phyloP scores from a whole-genome alignment of 1,140 invertebrate species.

The Drosophila sucinea region DNA sequence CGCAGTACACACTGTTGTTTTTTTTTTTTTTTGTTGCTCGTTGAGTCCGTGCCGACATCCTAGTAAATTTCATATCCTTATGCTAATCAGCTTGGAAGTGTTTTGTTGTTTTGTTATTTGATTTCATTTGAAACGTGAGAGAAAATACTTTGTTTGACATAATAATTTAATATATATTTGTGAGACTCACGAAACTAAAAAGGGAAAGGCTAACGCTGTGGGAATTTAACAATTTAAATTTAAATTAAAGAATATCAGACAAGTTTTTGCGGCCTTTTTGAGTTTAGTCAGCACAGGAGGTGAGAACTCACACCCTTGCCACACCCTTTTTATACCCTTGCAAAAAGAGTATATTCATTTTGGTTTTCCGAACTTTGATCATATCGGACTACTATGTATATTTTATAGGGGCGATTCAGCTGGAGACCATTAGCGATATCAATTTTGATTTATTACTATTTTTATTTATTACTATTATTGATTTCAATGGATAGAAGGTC shows the following conservation, averaged over 20 bases:
- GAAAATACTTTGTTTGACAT: constrained; percentile 9
- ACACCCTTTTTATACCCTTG: too few relatives aligned
- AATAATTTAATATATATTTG: constrained; percentile 7
- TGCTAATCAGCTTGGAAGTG: constrained; percentile 44
- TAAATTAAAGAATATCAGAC: neutral
- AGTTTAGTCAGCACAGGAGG: too few relatives aligned
- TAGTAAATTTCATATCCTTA: constrained; percentile 47
- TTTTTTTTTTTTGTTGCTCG: neutral
- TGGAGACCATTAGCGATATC: too few relatives aligned
- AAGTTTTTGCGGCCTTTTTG: too few relatives aligned
- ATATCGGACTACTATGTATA: too few relatives aligned
- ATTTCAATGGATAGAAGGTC: too few relatives aligned
- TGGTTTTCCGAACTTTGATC: too few relatives aligned
- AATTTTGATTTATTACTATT: too few relatives aligned
- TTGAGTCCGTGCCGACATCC: constrained; percentile 11
- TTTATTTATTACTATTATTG: too few relatives aligned
- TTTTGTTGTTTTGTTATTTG: constrained; percentile 12
- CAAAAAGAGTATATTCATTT: too few relatives aligned
- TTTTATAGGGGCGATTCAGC: too few relatives aligned
- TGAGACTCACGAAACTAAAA: neutral
- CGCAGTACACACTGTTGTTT: constrained; percentile 7
- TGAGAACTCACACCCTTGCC: too few relatives aligned
- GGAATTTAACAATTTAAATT: neutral
- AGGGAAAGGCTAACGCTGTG: neutral
- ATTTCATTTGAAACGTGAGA: constrained; percentile 19